phyloP scores from a whole-genome alignment of 2,888 invertebrate genomes.

The Cephus pygmeus region DNA sequence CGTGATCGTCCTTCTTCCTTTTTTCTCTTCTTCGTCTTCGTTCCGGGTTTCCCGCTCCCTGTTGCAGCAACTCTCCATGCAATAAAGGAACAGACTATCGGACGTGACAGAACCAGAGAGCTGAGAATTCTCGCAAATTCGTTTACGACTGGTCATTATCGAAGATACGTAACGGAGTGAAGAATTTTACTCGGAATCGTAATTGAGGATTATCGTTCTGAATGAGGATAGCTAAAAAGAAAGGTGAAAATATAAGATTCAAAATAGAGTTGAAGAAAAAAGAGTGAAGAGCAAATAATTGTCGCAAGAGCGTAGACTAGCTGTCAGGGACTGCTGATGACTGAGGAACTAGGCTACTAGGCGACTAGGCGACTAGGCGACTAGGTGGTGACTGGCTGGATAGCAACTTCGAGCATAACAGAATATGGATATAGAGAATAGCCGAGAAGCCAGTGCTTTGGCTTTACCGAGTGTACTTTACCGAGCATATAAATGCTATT shows the following conservation, averaged over 20 bases:
- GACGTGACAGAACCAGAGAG: too few relatives aligned
- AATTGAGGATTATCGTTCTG: too few relatives aligned
- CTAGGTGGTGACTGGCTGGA: constrained; percentile 27
- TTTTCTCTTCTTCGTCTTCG: not conserved
- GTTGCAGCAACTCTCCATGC: not conserved
- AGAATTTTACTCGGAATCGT: too few relatives aligned
- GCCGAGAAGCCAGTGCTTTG: constrained; percentile 42
- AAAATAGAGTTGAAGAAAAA: too few relatives aligned
- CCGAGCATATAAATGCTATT: constrained; percentile 62
- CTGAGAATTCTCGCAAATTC: too few relatives aligned
- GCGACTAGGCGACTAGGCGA: constrained; percentile 25
- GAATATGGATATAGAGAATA: constrained; percentile 57
- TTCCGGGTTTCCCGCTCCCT: not conserved
- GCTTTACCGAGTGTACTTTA: constrained; percentile 54
- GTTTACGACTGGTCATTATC: too few relatives aligned
- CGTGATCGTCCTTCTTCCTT: constrained; percentile 8
- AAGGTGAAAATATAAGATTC: too few relatives aligned
- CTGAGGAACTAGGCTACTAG: constrained; percentile 21
- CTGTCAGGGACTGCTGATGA: constrained; percentile 1
- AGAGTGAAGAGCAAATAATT: too few relatives aligned
- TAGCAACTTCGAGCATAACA: constrained; percentile 56
- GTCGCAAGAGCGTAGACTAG: too few relatives aligned
- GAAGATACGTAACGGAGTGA: too few relatives aligned
- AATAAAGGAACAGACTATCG: too few relatives aligned
- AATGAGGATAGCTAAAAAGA: too few relatives aligned